Conservation (phyloP, 2,113 vertebrate species). For the Halichoerus grypus region DNA sequence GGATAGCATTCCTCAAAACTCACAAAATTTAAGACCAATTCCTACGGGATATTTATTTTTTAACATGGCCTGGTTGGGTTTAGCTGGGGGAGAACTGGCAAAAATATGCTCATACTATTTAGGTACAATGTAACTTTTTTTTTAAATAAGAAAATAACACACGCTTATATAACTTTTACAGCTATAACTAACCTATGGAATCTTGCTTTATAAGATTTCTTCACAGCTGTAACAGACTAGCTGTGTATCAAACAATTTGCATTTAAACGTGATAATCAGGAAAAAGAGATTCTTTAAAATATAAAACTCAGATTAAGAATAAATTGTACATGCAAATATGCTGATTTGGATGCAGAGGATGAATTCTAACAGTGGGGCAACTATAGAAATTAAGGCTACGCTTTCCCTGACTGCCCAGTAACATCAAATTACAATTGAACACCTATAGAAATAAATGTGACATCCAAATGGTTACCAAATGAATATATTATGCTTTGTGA, state of each 20-base stretch:
- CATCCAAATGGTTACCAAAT: constrained; percentile 68
- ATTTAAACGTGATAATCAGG: constrained; percentile 76
- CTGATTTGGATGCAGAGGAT: constrained; percentile 75
- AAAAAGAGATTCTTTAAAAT: constrained; percentile 69
- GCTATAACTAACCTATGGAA: background rate
- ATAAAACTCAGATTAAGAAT: constrained; percentile 73
- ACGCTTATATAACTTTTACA: background rate
- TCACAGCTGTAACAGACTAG: constrained; percentile 32
- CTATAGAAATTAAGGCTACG: constrained; percentile 68
- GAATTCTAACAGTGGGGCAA: constrained; percentile 56
- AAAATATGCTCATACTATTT: constrained; percentile 14
- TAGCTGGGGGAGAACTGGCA: background rate
- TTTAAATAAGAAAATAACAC: background rate
- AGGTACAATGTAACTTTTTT: background rate
- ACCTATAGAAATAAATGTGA: constrained; percentile 75
- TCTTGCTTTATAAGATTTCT: constrained; percentile 42
- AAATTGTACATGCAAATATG: constrained; percentile 76
- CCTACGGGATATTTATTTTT: background rate
- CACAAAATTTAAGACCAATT: background rate
- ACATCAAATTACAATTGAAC: constrained; percentile 70
- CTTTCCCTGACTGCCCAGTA: constrained; percentile 64
- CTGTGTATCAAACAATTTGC: constrained; percentile 68
- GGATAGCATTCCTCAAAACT: background rate
- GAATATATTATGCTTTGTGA: constrained; percentile 66
- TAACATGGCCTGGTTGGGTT: background rate